Percentiles rank a stretch among this genome's conserved stretches.
Evolutionary conservation across 2,888 invertebrate genomes (phyloP).

Genomic region (Rhagonycha lutea): DNA sequence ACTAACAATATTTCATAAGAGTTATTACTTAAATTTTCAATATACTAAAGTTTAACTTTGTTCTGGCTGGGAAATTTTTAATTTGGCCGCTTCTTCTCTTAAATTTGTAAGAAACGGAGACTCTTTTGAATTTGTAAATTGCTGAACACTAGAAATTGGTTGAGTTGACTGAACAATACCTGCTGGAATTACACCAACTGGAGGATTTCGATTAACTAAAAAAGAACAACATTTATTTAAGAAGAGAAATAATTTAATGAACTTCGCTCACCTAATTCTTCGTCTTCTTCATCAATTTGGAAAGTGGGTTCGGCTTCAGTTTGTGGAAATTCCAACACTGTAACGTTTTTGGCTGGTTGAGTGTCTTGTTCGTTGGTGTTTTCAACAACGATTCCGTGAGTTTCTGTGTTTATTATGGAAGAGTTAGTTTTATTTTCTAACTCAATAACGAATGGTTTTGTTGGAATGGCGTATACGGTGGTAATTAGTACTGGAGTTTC

Average conservation of each 20-base stretch:
- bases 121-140: conserved; percentile 56
- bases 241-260: neutral
- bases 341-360: conserved; percentile 47
- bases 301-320: conserved; percentile 45
- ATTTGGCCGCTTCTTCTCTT: conserved; percentile 52
- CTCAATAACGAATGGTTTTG: conserved; percentile 45
- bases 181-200: conserved; percentile 52
- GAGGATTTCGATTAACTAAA: conserved; percentile 52
- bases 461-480: conserved; percentile 55
- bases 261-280: conserved; percentile 47
- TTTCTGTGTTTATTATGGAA: conserved; percentile 40
- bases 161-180: conserved; percentile 57
- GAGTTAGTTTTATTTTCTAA: conserved; percentile 39
- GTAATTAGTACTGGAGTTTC: conserved; percentile 50
- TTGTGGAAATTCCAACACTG: conserved; percentile 47
- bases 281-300: conserved; percentile 48
- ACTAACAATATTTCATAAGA: neutral
- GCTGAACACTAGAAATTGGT: conserved; percentile 48
- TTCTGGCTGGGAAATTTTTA: neutral
- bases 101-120: conserved; percentile 50
- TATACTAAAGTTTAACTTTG: neutral
- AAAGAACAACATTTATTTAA: conserved; percentile 12
- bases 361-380: conserved; percentile 27
- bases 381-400: conserved; percentile 49
- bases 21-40: neutral